A percentile compares a stretch with the other conserved stretches of the same genome.
Conservation (phyloP, 2,113 vertebrate genomes). For the Corydoras maculifer region DNA sequence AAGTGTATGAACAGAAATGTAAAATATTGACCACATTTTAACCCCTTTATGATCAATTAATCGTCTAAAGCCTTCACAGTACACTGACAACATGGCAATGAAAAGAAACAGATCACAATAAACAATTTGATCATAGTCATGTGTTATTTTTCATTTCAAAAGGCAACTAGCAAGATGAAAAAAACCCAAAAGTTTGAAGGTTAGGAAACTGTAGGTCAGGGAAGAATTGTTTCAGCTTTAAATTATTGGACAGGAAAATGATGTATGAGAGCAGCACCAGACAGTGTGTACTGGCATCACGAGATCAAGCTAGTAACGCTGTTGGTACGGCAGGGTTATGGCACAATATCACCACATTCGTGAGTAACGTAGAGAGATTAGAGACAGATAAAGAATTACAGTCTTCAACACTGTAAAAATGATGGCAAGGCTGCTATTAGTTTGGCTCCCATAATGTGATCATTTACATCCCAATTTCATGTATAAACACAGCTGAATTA, state of each 20-base stretch:
- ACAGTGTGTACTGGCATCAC: constrained; percentile 9
- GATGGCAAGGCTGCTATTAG: constrained; percentile 21
- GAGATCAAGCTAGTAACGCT: constrained; percentile 36
- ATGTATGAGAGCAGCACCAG: neutral
- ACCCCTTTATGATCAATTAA: constrained; percentile 31
- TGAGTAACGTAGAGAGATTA: constrained; percentile 21
- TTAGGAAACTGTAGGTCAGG: no score
- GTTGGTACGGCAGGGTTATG: constrained; percentile 48
- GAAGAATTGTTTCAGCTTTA: no score
- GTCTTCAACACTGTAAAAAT: neutral
- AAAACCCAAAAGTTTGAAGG: no score
- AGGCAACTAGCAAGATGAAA: constrained; percentile 56
- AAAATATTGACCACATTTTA: constrained; percentile 49
- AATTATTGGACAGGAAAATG: no score
- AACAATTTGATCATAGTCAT: constrained; percentile 45
- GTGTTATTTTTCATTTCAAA: constrained; percentile 45
- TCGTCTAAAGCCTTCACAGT: constrained; percentile 27
- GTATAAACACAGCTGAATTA: no score
- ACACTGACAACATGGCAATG: constrained; percentile 30
- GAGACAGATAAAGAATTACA: constrained; percentile 20
- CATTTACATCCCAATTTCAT: neutral
- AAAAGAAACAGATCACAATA: constrained; percentile 40
- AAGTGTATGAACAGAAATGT: constrained; percentile 46
- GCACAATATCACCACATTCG: constrained; percentile 52
- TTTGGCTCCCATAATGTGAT: neutral